These are phyloP conservation scores for Panagrolaimus sp. DNA, from an alignment of 1,140 invertebrate species.

Conservation along the genomic window DNA sequence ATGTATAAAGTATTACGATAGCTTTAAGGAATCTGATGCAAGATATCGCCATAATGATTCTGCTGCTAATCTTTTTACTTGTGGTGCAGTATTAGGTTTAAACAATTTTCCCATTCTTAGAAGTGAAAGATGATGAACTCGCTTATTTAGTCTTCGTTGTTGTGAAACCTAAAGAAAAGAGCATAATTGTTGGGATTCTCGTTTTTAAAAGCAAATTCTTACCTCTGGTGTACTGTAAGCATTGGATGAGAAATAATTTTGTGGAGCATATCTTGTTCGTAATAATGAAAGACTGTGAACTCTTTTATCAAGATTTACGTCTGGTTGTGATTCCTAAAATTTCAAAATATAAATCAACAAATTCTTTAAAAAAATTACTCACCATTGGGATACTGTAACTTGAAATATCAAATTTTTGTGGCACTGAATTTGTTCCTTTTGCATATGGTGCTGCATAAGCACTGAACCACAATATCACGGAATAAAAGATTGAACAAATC, in stretches of 20 bases:
- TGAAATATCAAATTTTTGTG: background rate
- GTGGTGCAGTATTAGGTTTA: background rate
- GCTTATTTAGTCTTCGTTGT: background rate
- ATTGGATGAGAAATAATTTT: background rate
- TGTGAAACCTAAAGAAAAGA: too few relatives aligned
- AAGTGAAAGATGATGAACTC: conserved; percentile 3
- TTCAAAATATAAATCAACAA: background rate
- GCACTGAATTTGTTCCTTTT: conserved; percentile 7
- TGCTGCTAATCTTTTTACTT: conserved; percentile 1
- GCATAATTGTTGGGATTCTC: too few relatives aligned
- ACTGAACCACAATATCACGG: background rate
- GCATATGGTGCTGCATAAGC: conserved; percentile 1
- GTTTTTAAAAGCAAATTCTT: too few relatives aligned
- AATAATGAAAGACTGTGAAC: background rate
- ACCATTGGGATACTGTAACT: background rate
- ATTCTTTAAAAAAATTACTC: background rate
- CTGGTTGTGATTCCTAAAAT: background rate
- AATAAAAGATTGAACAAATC: background rate
- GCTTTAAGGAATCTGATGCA: background rate
- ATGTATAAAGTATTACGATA: background rate
- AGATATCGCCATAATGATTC: background rate
- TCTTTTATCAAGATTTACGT: background rate
- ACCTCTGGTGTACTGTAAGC: background rate
- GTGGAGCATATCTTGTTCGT: background rate
- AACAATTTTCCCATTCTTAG: conserved; percentile 4